phyloP scores from a whole-genome alignment of 2,797 vertebrate species.

The Schizopygopsis pylzovi region DNA sequence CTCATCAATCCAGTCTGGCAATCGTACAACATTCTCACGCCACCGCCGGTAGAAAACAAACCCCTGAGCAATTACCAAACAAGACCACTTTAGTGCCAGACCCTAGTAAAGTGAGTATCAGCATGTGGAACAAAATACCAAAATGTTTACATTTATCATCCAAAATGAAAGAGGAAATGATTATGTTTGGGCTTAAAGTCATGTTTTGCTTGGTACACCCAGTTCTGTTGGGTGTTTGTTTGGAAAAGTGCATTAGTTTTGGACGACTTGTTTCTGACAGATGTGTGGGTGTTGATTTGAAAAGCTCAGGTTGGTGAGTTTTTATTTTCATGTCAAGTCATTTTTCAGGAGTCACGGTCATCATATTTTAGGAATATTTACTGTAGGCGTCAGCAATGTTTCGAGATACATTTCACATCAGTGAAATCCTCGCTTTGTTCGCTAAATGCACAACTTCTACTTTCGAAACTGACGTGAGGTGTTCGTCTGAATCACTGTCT shows the following conservation, averaged over 20 bases:
- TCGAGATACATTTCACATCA: not conserved
- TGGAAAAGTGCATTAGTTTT: constrained; percentile 14
- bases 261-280: not conserved
- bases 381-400: not conserved
- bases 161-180: not conserved
- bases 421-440: constrained; percentile 18
- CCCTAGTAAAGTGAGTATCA: not conserved
- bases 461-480: constrained; percentile 19
- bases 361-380: constrained; percentile 3
- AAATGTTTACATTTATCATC: constrained; percentile 23
- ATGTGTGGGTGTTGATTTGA: constrained; percentile 4
- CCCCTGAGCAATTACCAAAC: constrained; percentile 48
- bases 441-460: not conserved
- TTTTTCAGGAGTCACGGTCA: constrained; percentile 15
- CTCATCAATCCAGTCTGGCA: constrained; percentile 67
- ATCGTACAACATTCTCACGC: constrained; percentile 60
- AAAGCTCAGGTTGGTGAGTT: constrained; percentile 1
- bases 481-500: not conserved
- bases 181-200: not conserved
- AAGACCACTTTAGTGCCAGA: constrained; percentile 46
- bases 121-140: not conserved
- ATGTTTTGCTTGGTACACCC: not conserved
- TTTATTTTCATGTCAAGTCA: not conserved
- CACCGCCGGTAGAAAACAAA: constrained; percentile 50
- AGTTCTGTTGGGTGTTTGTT: not conserved